These are phyloP conservation scores for Barypeithes pellucidus DNA, from an alignment of 2,888 invertebrate species.

Conservation along the genomic window DNA sequence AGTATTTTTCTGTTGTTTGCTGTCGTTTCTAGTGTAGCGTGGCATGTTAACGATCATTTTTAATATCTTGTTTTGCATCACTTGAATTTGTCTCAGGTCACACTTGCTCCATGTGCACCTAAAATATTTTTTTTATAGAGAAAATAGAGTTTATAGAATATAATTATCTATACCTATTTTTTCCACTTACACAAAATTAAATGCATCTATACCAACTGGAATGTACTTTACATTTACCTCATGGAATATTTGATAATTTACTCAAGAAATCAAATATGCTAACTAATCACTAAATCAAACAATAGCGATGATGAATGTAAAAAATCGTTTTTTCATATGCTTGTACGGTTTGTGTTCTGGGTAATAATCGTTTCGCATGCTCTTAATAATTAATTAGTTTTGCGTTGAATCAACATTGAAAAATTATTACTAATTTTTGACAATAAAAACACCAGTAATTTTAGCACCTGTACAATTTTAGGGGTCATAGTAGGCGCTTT, in stretches of 20 bases:
- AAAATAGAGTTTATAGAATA: no score
- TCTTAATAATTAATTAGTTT: constrained; percentile 39
- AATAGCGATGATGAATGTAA: constrained; percentile 6
- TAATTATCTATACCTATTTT: no score
- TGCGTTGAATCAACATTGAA: constrained; percentile 1
- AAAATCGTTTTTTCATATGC: constrained; percentile 1
- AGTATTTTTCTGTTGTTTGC: no score
- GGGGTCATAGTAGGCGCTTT: background rate
- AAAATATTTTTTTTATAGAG: no score
- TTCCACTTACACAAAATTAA: no score
- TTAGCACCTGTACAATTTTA: background rate
- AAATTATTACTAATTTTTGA: constrained; percentile 11
- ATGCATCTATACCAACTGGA: constrained; percentile 2
- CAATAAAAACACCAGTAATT: constrained; percentile 4
- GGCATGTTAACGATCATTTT: no score
- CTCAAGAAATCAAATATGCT: constrained; percentile 20
- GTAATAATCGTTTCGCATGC: constrained; percentile 29
- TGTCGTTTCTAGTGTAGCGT: no score
- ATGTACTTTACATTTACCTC: constrained; percentile 28
- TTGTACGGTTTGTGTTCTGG: constrained; percentile 28
- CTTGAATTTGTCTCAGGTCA: no score
- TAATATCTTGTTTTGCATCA: no score
- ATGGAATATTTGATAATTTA: constrained; percentile 31
- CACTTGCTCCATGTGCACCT: no score
- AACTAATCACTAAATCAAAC: constrained; percentile 15